These are phyloP conservation scores for Lamellibrachia columna DNA, from an alignment of 2,888 invertebrate species.

Conservation along the genomic window DNA sequence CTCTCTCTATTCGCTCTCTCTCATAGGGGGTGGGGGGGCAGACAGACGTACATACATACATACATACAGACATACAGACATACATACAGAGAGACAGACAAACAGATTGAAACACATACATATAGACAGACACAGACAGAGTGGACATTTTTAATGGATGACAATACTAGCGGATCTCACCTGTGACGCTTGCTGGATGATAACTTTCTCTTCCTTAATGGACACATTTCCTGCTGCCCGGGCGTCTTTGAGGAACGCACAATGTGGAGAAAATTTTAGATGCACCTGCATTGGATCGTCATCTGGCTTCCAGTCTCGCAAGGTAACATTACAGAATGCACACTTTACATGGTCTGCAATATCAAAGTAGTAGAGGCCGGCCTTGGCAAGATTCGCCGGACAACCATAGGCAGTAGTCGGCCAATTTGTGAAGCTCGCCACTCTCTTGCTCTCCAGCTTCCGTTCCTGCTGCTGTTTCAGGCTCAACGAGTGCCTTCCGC, in stretches of 20 bases:
- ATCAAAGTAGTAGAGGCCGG: neutral
- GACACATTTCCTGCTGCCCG: neutral
- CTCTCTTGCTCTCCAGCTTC: neutral
- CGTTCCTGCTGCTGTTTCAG: neutral
- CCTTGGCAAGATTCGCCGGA: neutral
- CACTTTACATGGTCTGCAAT: neutral
- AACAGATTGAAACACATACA: neutral
- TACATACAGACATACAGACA: too few species aligned
- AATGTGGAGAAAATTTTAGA: neutral
- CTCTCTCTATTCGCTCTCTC: too few species aligned
- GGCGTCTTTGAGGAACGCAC: neutral
- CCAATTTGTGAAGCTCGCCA: neutral
- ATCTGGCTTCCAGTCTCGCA: neutral
- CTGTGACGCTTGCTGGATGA: neutral
- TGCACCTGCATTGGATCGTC: neutral
- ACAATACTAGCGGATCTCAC: neutral
- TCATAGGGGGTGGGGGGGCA: too few species aligned
- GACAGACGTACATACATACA: too few species aligned
- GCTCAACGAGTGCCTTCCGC: neutral
- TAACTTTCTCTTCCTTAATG: neutral
- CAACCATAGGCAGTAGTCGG: neutral
- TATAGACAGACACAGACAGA: neutral
- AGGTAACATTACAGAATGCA: neutral
- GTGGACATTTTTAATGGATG: too few species aligned
- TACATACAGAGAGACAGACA: neutral